Percentiles rank a stretch among this genome's conserved stretches.
Conservation (phyloP, 2,888 invertebrate species). For the Pyrrhosoma nymphula region DNA sequence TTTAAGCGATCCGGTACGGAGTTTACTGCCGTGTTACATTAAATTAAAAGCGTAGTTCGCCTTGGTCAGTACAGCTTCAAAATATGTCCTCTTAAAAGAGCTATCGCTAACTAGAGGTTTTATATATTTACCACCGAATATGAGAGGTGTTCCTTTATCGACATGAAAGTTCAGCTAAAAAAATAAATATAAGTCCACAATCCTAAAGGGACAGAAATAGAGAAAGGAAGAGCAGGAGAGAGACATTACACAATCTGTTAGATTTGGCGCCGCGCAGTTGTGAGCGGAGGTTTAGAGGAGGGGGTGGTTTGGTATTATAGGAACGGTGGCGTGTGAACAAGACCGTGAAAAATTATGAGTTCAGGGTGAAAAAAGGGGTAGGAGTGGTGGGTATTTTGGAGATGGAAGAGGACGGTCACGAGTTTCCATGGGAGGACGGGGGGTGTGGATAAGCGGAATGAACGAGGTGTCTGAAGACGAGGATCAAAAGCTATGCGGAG, state of each 20-base stretch:
- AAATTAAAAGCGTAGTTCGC: too few species aligned
- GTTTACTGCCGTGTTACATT: too few species aligned
- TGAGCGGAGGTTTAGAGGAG: neutral
- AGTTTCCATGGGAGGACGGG: neutral
- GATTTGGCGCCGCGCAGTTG: constrained; percentile 15
- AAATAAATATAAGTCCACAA: too few species aligned
- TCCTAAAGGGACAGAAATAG: too few species aligned
- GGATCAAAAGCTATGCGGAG: constrained; percentile 35
- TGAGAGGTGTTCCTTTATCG: too few species aligned
- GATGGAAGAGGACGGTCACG: neutral
- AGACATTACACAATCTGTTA: neutral
- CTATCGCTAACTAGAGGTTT: too few species aligned
- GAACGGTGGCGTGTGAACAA: constrained; percentile 48
- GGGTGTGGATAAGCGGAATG: neutral
- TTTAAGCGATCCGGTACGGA: too few species aligned
- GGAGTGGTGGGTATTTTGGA: neutral
- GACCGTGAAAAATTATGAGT: constrained; percentile 54
- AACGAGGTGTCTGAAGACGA: constrained; percentile 55
- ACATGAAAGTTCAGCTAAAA: too few species aligned
- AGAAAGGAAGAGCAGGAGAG: too few species aligned
- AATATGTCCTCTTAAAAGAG: too few species aligned
- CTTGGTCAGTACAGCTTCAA: too few species aligned
- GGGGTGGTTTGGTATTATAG: neutral
- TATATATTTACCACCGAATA: too few species aligned
- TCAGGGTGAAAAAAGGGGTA: neutral